Conservation (phyloP, 2,888 invertebrate species). For the Cryptocheilus praepositus region DNA sequence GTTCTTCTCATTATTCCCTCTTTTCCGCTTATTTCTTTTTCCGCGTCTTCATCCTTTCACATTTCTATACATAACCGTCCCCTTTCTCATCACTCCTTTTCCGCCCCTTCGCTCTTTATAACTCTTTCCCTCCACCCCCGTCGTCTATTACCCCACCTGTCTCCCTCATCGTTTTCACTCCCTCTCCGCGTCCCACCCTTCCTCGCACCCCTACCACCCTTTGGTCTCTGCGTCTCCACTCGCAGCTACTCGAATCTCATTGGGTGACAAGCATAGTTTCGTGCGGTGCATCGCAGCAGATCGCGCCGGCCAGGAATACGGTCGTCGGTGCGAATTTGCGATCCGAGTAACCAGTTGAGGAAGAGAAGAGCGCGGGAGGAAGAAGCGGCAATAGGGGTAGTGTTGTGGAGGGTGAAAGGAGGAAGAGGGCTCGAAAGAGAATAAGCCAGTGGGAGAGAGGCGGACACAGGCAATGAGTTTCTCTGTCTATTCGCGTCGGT, state of each 20-base stretch:
- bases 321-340: conserved; percentile 23
- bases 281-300: conserved; percentile 37
- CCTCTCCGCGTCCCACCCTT: background rate
- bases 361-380: conserved; percentile 2
- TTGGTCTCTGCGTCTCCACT: conserved; percentile 10
- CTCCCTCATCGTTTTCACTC: background rate
- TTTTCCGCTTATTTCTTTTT: too few species aligned
- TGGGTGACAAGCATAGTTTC: conserved; percentile 65
- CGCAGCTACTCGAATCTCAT: conserved; percentile 57
- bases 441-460: background rate
- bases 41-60: background rate
- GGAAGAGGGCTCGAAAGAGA: conserved; percentile 13
- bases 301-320: conserved; percentile 27
- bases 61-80: background rate
- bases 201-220: background rate
- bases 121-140: background rate
- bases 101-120: background rate
- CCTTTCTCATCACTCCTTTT: too few species aligned
- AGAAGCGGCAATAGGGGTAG: background rate
- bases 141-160: background rate
- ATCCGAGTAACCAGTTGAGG: conserved; percentile 11
- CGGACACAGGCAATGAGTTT: conserved; percentile 2
- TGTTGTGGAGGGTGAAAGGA: conserved; percentile 10
- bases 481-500: conserved; percentile 3
- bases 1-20: background rate